phyloP scores from a whole-genome alignment of 2,888 invertebrate genomes.

The Ectropis crepuscularia region DNA sequence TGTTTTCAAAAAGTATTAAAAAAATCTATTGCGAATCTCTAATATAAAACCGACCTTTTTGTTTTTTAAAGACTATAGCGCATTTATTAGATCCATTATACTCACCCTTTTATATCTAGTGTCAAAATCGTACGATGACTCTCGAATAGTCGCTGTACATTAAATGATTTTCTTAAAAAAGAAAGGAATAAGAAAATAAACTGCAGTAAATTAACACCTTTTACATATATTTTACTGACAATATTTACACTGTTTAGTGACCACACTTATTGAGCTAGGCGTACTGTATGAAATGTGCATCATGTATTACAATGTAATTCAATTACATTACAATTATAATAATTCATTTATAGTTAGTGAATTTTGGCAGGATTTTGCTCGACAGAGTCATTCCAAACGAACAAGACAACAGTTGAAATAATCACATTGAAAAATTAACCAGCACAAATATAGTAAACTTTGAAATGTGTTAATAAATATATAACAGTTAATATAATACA shows the following conservation, averaged over 20 bases:
- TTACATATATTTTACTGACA: conserved; percentile 83
- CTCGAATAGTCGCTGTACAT: too few species aligned
- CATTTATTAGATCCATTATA: too few species aligned
- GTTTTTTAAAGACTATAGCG: too few species aligned
- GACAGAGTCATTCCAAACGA: conserved; percentile 75
- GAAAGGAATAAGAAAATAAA: conserved; percentile 10
- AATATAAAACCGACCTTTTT: too few species aligned
- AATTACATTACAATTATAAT: conserved; percentile 74
- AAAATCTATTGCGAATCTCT: too few species aligned
- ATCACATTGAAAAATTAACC: conserved; percentile 56
- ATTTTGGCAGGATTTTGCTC: conserved; percentile 82
- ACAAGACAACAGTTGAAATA: conserved; percentile 55
- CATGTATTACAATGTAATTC: conserved; percentile 75
- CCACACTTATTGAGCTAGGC: conserved; percentile 84
- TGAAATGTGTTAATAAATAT: conserved; percentile 58
- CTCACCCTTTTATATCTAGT: too few species aligned
- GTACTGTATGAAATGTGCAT: conserved; percentile 83
- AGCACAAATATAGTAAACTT: conserved; percentile 61
- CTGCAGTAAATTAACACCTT: conserved; percentile 72
- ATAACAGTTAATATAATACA: conserved; percentile 46
- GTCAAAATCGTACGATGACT: too few species aligned
- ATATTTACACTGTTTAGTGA: conserved; percentile 84
- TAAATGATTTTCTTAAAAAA: too few species aligned
- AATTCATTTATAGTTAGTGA: conserved; percentile 55
- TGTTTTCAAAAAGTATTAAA: too few species aligned